Conservation (phyloP, 2,888 invertebrate species). For the Agrilus cyanescens region DNA sequence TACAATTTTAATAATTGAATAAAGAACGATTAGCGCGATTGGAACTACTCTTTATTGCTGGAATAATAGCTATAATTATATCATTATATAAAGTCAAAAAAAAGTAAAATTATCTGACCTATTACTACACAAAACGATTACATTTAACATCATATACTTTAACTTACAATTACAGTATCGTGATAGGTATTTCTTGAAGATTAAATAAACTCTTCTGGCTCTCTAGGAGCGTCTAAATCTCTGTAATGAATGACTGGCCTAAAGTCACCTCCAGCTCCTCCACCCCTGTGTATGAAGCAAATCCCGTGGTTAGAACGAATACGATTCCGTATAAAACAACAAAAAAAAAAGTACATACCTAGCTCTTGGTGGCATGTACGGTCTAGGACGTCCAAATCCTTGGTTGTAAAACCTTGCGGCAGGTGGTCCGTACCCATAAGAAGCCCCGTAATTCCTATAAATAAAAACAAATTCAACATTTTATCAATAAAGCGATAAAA, state of each 20-base stretch:
- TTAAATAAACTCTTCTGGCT: constrained; percentile 78
- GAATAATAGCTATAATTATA: no score
- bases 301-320: background rate
- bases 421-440: constrained; percentile 33
- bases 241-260: constrained; percentile 86
- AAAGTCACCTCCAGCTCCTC: constrained; percentile 60
- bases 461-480: constrained; percentile 6
- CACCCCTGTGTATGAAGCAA: constrained; percentile 42
- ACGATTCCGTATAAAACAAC: constrained; percentile 10
- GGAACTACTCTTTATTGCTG: no score
- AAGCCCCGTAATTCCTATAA: constrained; percentile 30
- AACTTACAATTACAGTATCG: background rate
- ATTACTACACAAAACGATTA: background rate
- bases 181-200: background rate
- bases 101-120: background rate
- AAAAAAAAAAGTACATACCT: constrained; percentile 19
- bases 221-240: constrained; percentile 86
- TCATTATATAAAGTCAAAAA: no score
- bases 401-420: constrained; percentile 42
- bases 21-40: background rate
- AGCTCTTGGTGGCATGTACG: constrained; percentile 22
- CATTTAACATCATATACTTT: background rate
- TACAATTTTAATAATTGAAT: background rate
- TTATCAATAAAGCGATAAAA: background rate
- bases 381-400: constrained; percentile 23